Evolutionary conservation across 2,797 vertebrate species (phyloP), one percentile per base, ranked within the genome.

Genomic region (Chanos chanos): DNA sequence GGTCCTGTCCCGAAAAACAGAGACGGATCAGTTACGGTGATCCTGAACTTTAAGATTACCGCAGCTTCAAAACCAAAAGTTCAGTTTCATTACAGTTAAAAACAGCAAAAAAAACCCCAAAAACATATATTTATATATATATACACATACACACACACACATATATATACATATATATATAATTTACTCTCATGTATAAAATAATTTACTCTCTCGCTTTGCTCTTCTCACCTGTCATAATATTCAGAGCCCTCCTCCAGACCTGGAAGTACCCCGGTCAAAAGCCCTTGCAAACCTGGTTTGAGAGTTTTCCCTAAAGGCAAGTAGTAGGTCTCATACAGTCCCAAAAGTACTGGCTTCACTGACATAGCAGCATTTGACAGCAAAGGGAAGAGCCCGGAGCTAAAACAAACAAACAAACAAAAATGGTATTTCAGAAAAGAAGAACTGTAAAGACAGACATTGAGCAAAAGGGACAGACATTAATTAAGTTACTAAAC

Each of bases 281-380:
- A 82, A 4, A 99, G 82, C 15, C 97, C 97, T 77, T 99, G 97
- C n/a, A 99, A 88, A 61, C 97, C 97, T 58, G 97, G 97, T 68
- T 99, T 99, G 66, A 99, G 72, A 0, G 97, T 99, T 85, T 98
- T 98, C 30, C 97, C 97, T 83, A 99, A 82, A 68, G 95, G 95
- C 58, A 99, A 79, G 75, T 99, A 99, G 83, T 98, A 99, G 21
- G 90, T 93, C 81, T 99, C 97, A 81, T 99, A 99, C 54, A 99
- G 87, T 69, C 94, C 94, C 68, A 99, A 76, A 72, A 99, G 85
- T 1, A 90, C 94, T 60, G 97, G 97, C 81, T 99, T 99, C 68
- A 99, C 97, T 68, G 97, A 99, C 97, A 99, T 99, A 24, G 97
- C 96, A 36, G 97, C 95, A 77, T 99, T 99, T 81, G 94, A 94